A percentile compares a stretch with the other conserved stretches of the same genome.
Conservation (phyloP, 2,113 vertebrate genomes). For the Drymodes brunneopygia region DNA sequence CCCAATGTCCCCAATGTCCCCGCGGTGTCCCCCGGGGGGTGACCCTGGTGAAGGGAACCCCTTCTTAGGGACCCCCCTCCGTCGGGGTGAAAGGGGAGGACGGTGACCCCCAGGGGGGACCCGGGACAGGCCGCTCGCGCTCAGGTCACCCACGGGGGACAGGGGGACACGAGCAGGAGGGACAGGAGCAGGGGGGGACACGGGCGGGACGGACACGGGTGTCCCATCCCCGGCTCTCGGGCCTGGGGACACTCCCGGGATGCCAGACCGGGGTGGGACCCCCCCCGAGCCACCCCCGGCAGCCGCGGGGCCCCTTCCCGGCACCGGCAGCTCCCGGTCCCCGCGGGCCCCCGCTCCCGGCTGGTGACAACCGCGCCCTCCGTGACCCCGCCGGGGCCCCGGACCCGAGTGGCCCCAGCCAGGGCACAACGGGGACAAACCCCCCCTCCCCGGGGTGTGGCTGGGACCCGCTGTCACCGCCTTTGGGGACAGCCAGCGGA, state of each 20-base stretch:
- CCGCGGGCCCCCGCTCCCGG: too few species aligned
- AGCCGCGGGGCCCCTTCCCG: not conserved
- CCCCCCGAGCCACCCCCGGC: not conserved
- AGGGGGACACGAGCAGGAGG: not conserved
- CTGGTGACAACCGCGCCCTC: not conserved
- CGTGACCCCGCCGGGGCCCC: not conserved
- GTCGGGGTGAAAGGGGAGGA: too few species aligned
- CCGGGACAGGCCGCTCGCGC: not conserved
- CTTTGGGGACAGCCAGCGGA: not conserved
- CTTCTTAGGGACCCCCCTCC: not conserved
- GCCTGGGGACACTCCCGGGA: not conserved
- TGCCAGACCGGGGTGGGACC: not conserved
- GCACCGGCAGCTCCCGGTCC: too few species aligned
- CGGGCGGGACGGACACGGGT: too few species aligned
- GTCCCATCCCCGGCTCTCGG: not conserved
- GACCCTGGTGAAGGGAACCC: not conserved
- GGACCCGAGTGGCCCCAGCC: too few species aligned
- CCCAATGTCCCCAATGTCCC: not conserved
- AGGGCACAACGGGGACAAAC: not conserved
- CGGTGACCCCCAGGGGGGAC: too few species aligned
- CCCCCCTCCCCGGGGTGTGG: rapidly evolving
- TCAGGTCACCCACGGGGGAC: not conserved
- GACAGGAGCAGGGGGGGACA: too few species aligned
- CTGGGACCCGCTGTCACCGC: rapidly evolving
- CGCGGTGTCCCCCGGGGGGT: too few species aligned